Conservation (phyloP, 1,140 invertebrate species). For the Ridgeia piscesae region DNA sequence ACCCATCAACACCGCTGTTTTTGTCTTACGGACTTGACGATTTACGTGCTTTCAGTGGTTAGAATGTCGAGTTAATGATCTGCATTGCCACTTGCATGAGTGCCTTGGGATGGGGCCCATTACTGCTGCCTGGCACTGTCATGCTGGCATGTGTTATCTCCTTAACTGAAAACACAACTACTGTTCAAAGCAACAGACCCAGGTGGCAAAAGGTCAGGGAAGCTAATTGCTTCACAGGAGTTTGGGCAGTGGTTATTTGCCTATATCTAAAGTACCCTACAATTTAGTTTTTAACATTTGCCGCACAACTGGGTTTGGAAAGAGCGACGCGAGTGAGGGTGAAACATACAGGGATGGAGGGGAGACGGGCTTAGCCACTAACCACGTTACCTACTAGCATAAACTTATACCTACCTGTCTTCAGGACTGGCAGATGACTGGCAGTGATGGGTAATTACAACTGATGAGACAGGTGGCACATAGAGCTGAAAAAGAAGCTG, state of each 20-base stretch:
- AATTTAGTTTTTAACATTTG: too few species aligned
- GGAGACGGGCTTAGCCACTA: too few species aligned
- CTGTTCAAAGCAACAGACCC: background rate
- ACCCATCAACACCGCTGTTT: background rate
- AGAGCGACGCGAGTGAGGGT: too few species aligned
- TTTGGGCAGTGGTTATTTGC: background rate
- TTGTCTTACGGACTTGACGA: background rate
- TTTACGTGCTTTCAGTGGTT: background rate
- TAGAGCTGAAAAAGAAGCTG: too few species aligned
- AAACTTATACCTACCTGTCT: too few species aligned
- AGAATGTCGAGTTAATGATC: background rate
- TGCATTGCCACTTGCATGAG: background rate
- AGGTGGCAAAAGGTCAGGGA: background rate
- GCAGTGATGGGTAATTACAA: too few species aligned
- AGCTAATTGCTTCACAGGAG: background rate
- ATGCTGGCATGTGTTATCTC: background rate
- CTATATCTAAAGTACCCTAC: too few species aligned
- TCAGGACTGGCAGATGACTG: too few species aligned
- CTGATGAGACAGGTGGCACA: too few species aligned
- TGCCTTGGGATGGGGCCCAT: background rate
- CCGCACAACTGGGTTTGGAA: too few species aligned
- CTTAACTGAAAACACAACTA: background rate
- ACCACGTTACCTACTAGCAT: too few species aligned
- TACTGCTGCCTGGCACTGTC: background rate
- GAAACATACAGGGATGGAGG: too few species aligned